Conservation (phyloP, 2,888 invertebrate genomes). For the Nomada hirtipes region DNA sequence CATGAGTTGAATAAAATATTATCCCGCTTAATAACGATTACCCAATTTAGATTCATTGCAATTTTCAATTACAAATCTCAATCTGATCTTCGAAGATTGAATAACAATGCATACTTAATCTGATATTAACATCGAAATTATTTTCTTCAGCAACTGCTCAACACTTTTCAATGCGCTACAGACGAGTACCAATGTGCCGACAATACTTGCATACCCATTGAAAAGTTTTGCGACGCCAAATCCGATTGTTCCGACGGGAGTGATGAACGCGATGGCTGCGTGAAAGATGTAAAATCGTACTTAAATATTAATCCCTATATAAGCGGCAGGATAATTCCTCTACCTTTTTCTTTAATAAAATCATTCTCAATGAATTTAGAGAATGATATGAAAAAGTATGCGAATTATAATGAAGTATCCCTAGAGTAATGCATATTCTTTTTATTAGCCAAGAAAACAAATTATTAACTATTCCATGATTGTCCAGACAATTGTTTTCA, state of each 20-base stretch:
- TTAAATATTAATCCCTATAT: neutral
- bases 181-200: slow-evolving; percentile 76
- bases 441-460: no score
- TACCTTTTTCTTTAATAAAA: no score
- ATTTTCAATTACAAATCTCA: neutral
- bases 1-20: no score
- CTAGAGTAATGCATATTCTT: neutral
- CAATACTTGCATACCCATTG: slow-evolving; percentile 79
- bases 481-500: neutral
- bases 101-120: neutral
- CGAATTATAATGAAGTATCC: neutral
- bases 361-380: no score
- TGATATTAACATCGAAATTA: neutral
- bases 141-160: neutral
- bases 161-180: slow-evolving; percentile 53
- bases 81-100: neutral
- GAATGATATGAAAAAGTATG: no score
- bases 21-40: no score
- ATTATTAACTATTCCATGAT: no score
- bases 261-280: slow-evolving; percentile 82
- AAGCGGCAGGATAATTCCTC: no score
- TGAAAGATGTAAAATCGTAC: slow-evolving; percentile 66
- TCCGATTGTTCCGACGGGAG: slow-evolving; percentile 83
- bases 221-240: slow-evolving; percentile 82
- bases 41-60: neutral